Evolutionary conservation across 1,140 invertebrate species (phyloP).

Genomic region (Chelonus insularis): DNA sequence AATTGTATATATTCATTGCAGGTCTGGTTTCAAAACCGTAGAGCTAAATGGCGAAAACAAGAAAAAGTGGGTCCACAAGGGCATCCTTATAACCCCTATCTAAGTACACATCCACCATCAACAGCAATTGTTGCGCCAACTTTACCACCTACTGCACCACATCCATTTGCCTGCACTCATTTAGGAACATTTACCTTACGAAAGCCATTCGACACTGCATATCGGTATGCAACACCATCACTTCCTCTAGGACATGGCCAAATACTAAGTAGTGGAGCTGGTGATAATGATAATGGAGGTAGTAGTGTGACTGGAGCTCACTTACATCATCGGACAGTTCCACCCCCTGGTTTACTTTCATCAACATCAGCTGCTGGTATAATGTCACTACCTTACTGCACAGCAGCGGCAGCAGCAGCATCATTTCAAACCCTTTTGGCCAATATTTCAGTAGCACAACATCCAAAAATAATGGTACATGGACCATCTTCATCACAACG

Average conservation of each 20-base stretch:
- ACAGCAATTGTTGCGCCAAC: constrained; percentile 69
- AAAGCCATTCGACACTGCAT: constrained; percentile 79
- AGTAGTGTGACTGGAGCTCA: constrained; percentile 53
- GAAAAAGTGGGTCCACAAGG: constrained; percentile 90
- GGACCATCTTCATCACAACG: constrained; percentile 48
- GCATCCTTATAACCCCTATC: constrained; percentile 87
- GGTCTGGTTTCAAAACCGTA: constrained; percentile 94
- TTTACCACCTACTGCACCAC: constrained; percentile 75
- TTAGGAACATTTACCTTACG: constrained; percentile 71
- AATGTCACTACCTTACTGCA: constrained; percentile 68
- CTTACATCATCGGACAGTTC: constrained; percentile 64
- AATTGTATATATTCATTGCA: constrained; percentile 58
- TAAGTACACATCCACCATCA: constrained; percentile 65
- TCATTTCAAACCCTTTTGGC: constrained; percentile 85
- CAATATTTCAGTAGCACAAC: constrained; percentile 74
- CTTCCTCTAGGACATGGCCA: constrained; percentile 33
- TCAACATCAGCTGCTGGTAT: constrained; percentile 36
- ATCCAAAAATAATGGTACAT: constrained; percentile 51
- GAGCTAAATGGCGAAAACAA: constrained; percentile 91
- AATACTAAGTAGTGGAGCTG: constrained; percentile 40
- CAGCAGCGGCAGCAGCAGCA: constrained; percentile 52
- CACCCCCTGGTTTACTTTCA: constrained; percentile 67
- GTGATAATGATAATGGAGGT: background rate
- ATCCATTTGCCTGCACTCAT: constrained; percentile 70
- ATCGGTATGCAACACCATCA: constrained; percentile 64